Base-by-base conservation (phyloP, 2,888 invertebrate species). In the Galeruca laticollis region DNA sequence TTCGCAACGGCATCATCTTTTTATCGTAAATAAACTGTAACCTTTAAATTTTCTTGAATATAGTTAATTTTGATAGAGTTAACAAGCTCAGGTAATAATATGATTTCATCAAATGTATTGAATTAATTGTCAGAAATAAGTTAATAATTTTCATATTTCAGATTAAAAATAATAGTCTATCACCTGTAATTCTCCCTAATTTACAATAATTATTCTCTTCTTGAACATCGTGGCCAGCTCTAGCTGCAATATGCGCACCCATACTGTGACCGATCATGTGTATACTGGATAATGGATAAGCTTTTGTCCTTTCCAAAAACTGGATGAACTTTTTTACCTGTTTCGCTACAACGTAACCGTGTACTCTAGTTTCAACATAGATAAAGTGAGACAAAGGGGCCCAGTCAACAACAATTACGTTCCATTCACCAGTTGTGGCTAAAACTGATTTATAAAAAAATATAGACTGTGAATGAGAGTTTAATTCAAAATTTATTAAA, bases 351-450 rank as follows among this genome's bases (percentile, higher is more conserved):
- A 86, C 79, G 66, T 79, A 80, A 0, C 87, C 85, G 71, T 88
- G 87, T 8, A 86, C 78, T 4, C 86, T 84, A 2, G 88, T 87
- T 82, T 84, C 86, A 6, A 83, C 80, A 75, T 89, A 89, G 68
- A 85, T 81, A 1, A 84, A 82, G 62, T 84, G 86, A 10, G 88
- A 86, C 47, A 88, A 86, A 4, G 84, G 82, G 8, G 87, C 84
- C 89, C 89, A 90, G 76, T 89, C 88, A 2, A 89, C 87, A 2
- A 88, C 79, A 15, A 90, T 84, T 0, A 89, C 82, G 75, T 89
- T 89, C 81, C 82, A 82, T 51, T 75, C 68, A 60, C 75, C 73
- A 20, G 68, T 77, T 6, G 59, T 62, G 6, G 80, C 80, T 80
- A 84, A 82, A n/a, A 74, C 83, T 84, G 71, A 57, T 67, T 71